Evolutionary conservation across 2,888 invertebrate genomes (phyloP), one percentile per base, ranked within the genome.

Genomic region (Margaritifera margaritifera): DNA sequence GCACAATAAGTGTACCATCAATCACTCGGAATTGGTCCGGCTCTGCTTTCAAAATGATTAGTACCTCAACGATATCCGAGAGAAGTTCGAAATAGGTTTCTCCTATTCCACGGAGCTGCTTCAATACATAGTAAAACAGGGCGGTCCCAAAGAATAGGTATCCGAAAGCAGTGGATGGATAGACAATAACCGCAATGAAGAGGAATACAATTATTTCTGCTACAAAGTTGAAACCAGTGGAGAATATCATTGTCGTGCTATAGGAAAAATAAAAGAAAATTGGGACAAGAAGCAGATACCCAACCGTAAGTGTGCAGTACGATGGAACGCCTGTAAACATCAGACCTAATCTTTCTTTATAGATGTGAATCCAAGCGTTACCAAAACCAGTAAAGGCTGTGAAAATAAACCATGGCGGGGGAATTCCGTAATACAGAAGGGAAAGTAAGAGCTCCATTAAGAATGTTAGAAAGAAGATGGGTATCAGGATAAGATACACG

Each of bases 111-210:
- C 31, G 18, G 0, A 74, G 50, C 19, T 59, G 64, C 19, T 66
- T 67, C 25, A 68, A 56, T 11, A 70, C 62, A 22, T 74, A 74
- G 25, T 74, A 74, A 2, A 68, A 18, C 4, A 70, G 50, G 18
- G 54, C 65, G 2, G 68, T 56, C 15, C 57, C 65, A 31, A 74
- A 74, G 24, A 74, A 74, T 50, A 74, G 59, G 53, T 70, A 71
- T 11, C 74, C 74, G 42, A 74, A 74, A 8, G 74, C 54, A n/a
- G 51, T 51, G 1, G 70, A 50, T 5, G 74, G 74, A 11, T 68
- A 74, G 11, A 74, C 54, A 18, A 74, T 63, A 5, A 74, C 68
- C 1, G 74, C 61, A n/a, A 74, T 22, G 20, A 70, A 70, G 24
- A 68, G 24, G 54, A 68, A 70, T 6, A 70, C 66, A 42, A 74